Base-by-base conservation (phyloP, 1,140 invertebrate genomes). In the Drosophila biarmipes region DNA sequence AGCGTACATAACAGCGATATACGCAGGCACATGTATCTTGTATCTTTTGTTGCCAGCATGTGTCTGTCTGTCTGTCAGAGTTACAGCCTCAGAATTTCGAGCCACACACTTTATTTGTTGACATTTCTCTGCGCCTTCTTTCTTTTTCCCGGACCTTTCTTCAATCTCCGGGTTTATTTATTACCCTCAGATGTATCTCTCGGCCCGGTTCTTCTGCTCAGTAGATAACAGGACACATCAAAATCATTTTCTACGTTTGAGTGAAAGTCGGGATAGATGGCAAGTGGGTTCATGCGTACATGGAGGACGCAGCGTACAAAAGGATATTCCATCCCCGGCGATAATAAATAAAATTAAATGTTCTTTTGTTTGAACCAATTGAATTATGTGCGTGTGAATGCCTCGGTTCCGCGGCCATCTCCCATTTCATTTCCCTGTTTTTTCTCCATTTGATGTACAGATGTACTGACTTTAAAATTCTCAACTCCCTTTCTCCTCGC, bases 341-440 rank as follows among this genome's bases (percentile, higher is more conserved):
- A 68, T 67, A 90, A 90, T 90, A 89, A 89, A 89, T 89, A 85
- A 89, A 90, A 85, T 89, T 78, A 78, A 90, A 89, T 89, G 85
- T 77, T 85, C 80, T 89, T 89, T 89, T 90, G 85, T 89, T 84
- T 86, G 73, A 74, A 71, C 76, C 85, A 80, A 89, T 89, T 89
- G 85, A 89, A 90, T 89, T 89, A 89, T 89, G 84, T 89, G 79
- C 84, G 84, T 89, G 84, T 90, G 84, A 87, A 87, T 89, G 68
- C 61, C 73, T 68, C 61, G 53, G 62, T 80, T 69, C 62, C 38
- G 45, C 42, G 51, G 35, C 38, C 38, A 35, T 66, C 55, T 68
- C 34, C 46, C 69, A 73, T 73, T 73, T 49, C 37, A 31, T 66
- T 66, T 73, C 61, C 48, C 55, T 43, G 37, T 62, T 61, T 43